Base-by-base conservation (phyloP, 2,888 invertebrate species). In the Drosophila picticornis region DNA sequence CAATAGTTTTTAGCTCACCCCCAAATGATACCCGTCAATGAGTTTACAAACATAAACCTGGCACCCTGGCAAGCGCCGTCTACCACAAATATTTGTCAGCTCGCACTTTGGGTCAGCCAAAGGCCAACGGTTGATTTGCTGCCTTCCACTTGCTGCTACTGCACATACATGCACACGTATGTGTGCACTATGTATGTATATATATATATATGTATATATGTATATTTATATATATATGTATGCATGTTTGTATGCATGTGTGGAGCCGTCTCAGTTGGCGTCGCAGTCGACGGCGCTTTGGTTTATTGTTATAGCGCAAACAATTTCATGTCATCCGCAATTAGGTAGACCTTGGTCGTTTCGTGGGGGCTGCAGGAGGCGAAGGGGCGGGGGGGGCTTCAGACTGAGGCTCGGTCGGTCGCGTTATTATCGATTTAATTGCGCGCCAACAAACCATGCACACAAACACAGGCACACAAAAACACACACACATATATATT, bases 261-360 rank as follows among this genome's bases (percentile, higher is more conserved):
- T 16, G 4, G 22, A 7, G 16, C 29, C 38, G 60, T 40, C 25
- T 16, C 34, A 5, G 75, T 11, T 34, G 52, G 19, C 51, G 66
- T 60, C 34, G 55, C 64, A 10, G 61, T 46, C 64, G 62, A 57
- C 46, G 48, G 52, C 50, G 77, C 69, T 74, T 77, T 80, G 80
- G 70, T 87, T 87, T 89, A 87, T 86, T 84, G 88, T 88, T 90
- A 84, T 82, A 82, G 89, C 69, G 84, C 84, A 88, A 90, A 82
- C 88, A 88, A 89, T 91, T 89, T 88, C 92, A 86, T 91, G 91
- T 87, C 91, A 88, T 91, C 91, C 90, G 90, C 92, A 91, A 91
- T 91, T 92, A 91, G 91, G 90, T 88, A 87, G 76, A 77, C 69
- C 81, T 65, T 62, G 67, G 29, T 19, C 56, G 34, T 19, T 53